Evolutionary conservation across 1,140 invertebrate genomes (phyloP), one percentile per base, ranked within the genome.

Genomic region (Zophobas atratus): DNA sequence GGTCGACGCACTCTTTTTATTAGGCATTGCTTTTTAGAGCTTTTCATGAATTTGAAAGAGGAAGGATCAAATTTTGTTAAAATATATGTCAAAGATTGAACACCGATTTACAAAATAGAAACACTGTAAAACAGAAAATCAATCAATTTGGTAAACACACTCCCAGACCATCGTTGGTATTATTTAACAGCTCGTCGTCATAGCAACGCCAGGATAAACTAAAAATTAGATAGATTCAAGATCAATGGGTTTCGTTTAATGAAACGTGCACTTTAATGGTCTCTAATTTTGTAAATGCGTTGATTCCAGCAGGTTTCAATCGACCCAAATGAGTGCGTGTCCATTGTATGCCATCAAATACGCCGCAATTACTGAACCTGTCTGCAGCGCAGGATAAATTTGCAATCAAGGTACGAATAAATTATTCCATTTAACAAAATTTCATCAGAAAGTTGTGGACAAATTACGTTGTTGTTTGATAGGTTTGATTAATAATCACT

Each of bases 371-470:
- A 51, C 57, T 6, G 36, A 63, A 63, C 57, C 57, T 63, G 57
- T 63, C 57, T 34, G 39, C 39, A 63, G 39, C 57, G 39, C 57
- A 38, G 57, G 57, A 63, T 63, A 63, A 63, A 63, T 63, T 63
- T 63, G 57, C 57, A 63, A 63, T 63, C 39, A 63, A 63, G 57
- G 35, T 36, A 2, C 4, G 1, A 32, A 39, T 63, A 39, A 63
- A 63, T 63, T 63, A 63, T 63, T 63, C 5, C 36, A 8, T 51
- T 51, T n/a, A 51, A 51, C 49, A 51, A 51, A 20, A 51, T 51
- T 51, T 20, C 49, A 51, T 20, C n/a, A 2, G n/a, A 20, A 4
- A 20, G 2, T 5, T 20, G 4, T 2, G n/a, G 20, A 51, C 49
- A 51, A 51, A 51, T 51, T 51, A 20, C 49, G 49, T 51, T 38